phyloP scores from a whole-genome alignment of 1,140 invertebrate genomes.

The Chelonus insularis region DNA sequence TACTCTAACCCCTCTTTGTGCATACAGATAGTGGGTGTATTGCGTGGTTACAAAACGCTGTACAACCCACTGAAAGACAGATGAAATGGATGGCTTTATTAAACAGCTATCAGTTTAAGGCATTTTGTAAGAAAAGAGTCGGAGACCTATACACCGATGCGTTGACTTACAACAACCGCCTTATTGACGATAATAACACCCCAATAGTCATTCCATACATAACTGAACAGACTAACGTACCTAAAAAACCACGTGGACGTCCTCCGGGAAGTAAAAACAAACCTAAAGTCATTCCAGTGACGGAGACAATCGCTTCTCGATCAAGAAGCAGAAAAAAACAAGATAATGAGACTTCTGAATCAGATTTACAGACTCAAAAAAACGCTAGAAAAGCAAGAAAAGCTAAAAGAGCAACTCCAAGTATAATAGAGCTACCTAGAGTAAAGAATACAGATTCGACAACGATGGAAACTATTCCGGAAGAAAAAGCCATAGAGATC shows the following conservation, averaged over 20 bases:
- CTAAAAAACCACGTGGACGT: not conserved
- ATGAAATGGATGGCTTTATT: not conserved
- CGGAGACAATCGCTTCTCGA: not conserved
- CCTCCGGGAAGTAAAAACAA: not conserved
- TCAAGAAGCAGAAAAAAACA: too few species aligned
- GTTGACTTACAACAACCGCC: not conserved
- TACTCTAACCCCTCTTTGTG: constrained; percentile 50
- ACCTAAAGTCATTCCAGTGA: not conserved
- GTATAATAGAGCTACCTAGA: too few species aligned
- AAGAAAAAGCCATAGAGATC: too few species aligned
- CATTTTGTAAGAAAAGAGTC: not conserved
- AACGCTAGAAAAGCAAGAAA: too few species aligned
- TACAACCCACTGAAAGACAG: not conserved
- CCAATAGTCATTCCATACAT: not conserved
- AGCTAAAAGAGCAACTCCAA: too few species aligned
- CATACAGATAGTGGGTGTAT: constrained; percentile 55
- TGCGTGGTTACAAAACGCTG: constrained; percentile 38
- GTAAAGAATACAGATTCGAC: too few species aligned
- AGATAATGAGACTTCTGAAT: too few species aligned
- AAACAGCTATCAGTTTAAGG: not conserved
- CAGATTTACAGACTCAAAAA: too few species aligned
- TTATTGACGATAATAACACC: not conserved
- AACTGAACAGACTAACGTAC: not conserved
- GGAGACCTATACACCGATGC: constrained; percentile 1
- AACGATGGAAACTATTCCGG: too few species aligned